Base-by-base conservation (phyloP, 2,797 vertebrate species). In the Coregonus sp. region DNA sequence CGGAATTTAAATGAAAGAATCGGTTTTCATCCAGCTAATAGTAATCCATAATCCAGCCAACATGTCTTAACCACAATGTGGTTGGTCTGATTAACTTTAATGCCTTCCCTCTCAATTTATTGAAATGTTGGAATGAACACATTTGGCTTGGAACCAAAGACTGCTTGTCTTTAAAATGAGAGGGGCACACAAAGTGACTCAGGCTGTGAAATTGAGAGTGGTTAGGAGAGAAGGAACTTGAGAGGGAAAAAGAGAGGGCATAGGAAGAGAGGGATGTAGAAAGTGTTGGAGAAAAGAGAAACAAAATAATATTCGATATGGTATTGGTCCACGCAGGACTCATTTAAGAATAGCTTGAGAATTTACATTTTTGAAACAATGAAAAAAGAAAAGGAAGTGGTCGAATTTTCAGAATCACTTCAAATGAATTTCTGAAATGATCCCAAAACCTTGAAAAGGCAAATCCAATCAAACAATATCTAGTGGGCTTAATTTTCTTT, bases 391-490 rank as follows among this genome's bases (percentile, higher is more conserved):
- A 88, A 90, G 83, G 87, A 90, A 89, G 85, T 82, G 7, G 87
- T 89, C 90, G 92, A 94, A 95, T 94, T 94, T 94, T 92, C 92
- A 89, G 92, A 90, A 90, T 92, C 91, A 94, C 93, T 94, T 94
- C 89, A 94, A 94, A 95, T 94, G 93, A 95, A 94, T 95, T 94
- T 93, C 90, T 89, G 89, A 93, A 94, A 93, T 93, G 92, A 94
- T 95, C 92, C 88, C 91, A 90, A 94, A 95, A 94, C 93, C 92
- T 95, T 93, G 91, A 92, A 94, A 94, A 94, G 91, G 92, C 90
- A 90, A 94, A 95, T 95, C 94, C 94, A 95, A 95, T 95, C 94
- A 95, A 94, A 94, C 93, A 93, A 93, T 94, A 94, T 94, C 93
- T 93, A 91, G 90, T 93, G 93, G 90, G 92, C 92, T 93, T 94